Conservation (phyloP, 2,113 vertebrate genomes). For the Toxotes jaculatrix region DNA sequence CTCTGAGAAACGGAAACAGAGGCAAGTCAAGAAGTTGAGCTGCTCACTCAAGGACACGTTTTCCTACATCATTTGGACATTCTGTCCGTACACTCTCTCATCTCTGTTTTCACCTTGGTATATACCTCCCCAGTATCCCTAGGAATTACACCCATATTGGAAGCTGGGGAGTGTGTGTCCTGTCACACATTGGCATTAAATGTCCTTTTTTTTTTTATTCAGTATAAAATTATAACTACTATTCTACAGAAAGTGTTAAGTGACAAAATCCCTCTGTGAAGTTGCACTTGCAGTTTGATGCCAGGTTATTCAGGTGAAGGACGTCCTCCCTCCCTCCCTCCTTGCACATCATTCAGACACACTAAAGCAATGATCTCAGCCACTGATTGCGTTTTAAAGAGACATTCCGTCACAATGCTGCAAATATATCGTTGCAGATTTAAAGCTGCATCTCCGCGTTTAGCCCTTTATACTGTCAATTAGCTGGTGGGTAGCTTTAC, state of each 20-base stretch:
- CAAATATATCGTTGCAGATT: slow-evolving; percentile 38
- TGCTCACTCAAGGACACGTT: neutral
- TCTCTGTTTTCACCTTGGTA: neutral
- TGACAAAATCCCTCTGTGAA: too few relatives aligned
- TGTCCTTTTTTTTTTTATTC: too few relatives aligned
- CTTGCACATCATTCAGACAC: neutral
- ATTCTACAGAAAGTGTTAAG: too few relatives aligned
- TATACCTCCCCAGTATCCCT: neutral
- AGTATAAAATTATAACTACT: too few relatives aligned
- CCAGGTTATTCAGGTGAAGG: neutral
- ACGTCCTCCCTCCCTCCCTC: neutral
- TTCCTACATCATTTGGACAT: neutral
- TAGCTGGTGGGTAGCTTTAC: slow-evolving; percentile 22
- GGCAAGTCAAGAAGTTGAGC: neutral
- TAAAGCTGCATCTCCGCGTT: slow-evolving; percentile 41
- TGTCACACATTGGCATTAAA: too few relatives aligned
- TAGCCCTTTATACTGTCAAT: slow-evolving; percentile 40
- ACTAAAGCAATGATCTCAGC: neutral
- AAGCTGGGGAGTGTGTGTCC: too few relatives aligned
- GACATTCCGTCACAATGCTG: neutral
- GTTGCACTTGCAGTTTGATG: neutral
- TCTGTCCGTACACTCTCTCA: neutral
- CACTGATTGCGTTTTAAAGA: slow-evolving; percentile 19
- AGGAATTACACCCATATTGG: too few relatives aligned
- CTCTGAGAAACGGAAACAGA: neutral